Conservation (phyloP, 2,113 vertebrate genomes). For the crab-eating macaque (Macaca fascicularis) region DNA sequence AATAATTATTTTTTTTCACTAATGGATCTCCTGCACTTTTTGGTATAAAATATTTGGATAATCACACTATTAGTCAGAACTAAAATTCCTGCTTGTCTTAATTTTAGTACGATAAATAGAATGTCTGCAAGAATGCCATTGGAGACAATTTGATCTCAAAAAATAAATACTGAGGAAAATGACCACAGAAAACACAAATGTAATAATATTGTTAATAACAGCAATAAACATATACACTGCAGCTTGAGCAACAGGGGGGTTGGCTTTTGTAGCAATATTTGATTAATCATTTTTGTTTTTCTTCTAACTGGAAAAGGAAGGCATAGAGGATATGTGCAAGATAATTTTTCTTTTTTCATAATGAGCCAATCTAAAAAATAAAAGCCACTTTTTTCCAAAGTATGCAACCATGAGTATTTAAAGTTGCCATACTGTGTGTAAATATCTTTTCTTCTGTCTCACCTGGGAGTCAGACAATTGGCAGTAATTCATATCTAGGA, state of each 20-base stretch:
- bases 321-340: not conserved
- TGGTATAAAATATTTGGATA: constrained; percentile 71
- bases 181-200: constrained; percentile 5
- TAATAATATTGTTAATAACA: constrained; percentile 39
- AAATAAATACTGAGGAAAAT: constrained; percentile 47
- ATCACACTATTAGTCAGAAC: constrained; percentile 53
- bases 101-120: constrained; percentile 59
- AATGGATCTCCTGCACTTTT: constrained; percentile 55
- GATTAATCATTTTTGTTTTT: not conserved
- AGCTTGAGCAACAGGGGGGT: not conserved
- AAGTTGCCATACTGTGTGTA: not conserved
- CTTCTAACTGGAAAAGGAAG: constrained; percentile 2
- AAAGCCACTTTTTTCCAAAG: not conserved
- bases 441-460: not conserved
- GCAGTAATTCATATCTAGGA: not conserved
- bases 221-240: not conserved
- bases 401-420: not conserved
- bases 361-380: not conserved
- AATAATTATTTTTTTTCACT: constrained; percentile 59
- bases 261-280: constrained; percentile 40
- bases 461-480: not conserved
- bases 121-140: constrained; percentile 45
- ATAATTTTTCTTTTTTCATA: not conserved
- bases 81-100: constrained; percentile 55
- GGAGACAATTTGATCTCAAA: constrained; percentile 51